Evolutionary conservation across 1,140 invertebrate genomes (phyloP).

Genomic region (Forficula auricularia): DNA sequence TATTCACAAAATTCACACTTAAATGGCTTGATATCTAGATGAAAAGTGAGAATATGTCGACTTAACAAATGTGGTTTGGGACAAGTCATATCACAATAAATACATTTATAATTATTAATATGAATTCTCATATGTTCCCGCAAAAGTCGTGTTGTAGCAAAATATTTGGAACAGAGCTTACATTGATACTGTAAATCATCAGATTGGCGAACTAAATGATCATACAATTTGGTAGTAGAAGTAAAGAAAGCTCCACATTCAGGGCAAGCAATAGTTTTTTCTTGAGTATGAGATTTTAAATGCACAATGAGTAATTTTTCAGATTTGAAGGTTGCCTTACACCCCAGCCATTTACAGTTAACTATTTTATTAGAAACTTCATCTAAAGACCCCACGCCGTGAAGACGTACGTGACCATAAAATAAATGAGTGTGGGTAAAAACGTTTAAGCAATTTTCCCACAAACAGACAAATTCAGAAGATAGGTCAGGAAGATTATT

Average conservation of each 20-base stretch:
- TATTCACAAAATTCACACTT: slow-evolving; percentile 58
- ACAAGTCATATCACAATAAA: slow-evolving; percentile 78
- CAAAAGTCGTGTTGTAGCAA: slow-evolving; percentile 56
- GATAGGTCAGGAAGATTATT: slow-evolving; percentile 45
- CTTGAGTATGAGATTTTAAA: slow-evolving; percentile 63
- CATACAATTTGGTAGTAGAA: slow-evolving; percentile 60
- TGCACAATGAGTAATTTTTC: slow-evolving; percentile 42
- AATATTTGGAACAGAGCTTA: slow-evolving; percentile 61
- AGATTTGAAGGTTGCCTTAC: slow-evolving; percentile 22
- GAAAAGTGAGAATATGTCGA: slow-evolving; percentile 66
- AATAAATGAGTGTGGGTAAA: slow-evolving; percentile 50
- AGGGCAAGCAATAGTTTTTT: slow-evolving; percentile 71
- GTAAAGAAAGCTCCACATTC: slow-evolving; percentile 71
- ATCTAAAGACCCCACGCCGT: slow-evolving; percentile 20
- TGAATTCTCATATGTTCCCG: slow-evolving; percentile 70
- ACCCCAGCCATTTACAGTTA: slow-evolving; percentile 36
- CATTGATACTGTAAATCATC: slow-evolving; percentile 41
- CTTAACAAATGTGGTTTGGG: slow-evolving; percentile 54
- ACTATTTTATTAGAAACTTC: slow-evolving; percentile 13
- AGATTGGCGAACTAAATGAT: slow-evolving; percentile 52
- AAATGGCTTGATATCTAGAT: slow-evolving; percentile 52
- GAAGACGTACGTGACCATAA: slow-evolving; percentile 36
- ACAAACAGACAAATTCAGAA: slow-evolving; percentile 49
- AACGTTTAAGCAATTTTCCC: slow-evolving; percentile 48
- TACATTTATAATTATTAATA: slow-evolving; percentile 78